These are phyloP conservation scores for Calameuta idolon DNA, from an alignment of 2,888 invertebrate genomes.

Conservation along the genomic window DNA sequence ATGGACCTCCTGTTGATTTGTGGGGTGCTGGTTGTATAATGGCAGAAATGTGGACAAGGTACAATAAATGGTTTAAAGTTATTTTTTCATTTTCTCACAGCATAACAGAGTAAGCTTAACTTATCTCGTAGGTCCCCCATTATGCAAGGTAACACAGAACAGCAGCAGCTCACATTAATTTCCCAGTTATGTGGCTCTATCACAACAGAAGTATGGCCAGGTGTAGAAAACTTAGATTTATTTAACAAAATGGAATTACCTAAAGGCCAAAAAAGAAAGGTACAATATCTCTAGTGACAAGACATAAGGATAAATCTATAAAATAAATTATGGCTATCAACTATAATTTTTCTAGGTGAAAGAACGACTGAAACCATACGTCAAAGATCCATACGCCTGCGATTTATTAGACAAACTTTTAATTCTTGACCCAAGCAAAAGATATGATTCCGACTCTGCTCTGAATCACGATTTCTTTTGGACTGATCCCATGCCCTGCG, in stretches of 20 bases:
- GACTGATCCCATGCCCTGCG: slow-evolving; percentile 96
- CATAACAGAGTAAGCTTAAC: not conserved
- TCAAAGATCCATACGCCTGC: slow-evolving; percentile 92
- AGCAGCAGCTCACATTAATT: slow-evolving; percentile 94
- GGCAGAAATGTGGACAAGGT: slow-evolving; percentile 99
- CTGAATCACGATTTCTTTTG: slow-evolving; percentile 99
- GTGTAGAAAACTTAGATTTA: slow-evolving; percentile 88
- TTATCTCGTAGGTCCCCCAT: slow-evolving; percentile 77
- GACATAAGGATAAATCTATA: not conserved
- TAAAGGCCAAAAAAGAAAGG: slow-evolving; percentile 87
- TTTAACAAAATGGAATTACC: slow-evolving; percentile 90
- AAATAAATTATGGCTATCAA: not conserved
- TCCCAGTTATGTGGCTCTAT: slow-evolving; percentile 97
- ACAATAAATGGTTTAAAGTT: slow-evolving; percentile 24
- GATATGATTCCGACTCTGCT: slow-evolving; percentile 91
- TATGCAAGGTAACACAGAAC: slow-evolving; percentile 97
- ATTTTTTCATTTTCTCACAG: not conserved
- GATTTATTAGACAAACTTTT: slow-evolving; percentile 93
- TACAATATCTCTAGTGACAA: slow-evolving; percentile 45
- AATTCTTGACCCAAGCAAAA: slow-evolving; percentile 90
- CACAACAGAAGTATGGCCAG: slow-evolving; percentile 93
- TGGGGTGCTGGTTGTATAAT: slow-evolving; percentile 99
- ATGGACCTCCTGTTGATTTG: slow-evolving; percentile 96
- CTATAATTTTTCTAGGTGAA: slow-evolving; percentile 70
- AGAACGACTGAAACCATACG: slow-evolving; percentile 88